Conservation (phyloP, 2,113 vertebrate genomes). For the Tonatia bakeri region DNA sequence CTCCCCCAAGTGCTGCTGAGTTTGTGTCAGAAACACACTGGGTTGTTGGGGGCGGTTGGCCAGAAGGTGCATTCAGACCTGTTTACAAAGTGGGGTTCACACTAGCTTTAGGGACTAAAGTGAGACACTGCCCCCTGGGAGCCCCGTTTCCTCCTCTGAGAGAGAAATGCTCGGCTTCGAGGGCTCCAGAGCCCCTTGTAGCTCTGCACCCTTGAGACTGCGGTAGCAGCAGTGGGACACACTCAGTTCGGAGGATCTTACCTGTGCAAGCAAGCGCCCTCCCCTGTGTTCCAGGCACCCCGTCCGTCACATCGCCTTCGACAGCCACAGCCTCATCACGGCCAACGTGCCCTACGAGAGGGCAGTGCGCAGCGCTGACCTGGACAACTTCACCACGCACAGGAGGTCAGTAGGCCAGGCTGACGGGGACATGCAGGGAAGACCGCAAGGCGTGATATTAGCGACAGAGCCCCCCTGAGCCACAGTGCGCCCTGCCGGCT, state of each 20-base stretch:
- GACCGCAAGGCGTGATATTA: rapidly evolving
- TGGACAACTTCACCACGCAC: slow-evolving; percentile 90
- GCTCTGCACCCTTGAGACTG: neutral
- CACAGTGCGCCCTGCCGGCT: rapidly evolving
- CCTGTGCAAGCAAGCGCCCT: neutral
- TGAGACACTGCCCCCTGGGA: neutral
- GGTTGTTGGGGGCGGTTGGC: rapidly evolving
- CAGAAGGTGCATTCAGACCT: too few species aligned
- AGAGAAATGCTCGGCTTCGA: neutral
- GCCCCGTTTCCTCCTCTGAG: neutral
- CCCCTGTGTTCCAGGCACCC: slow-evolving; percentile 86
- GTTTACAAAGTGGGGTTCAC: neutral
- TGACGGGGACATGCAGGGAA: rapidly evolving
- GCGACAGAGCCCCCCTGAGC: rapidly evolving
- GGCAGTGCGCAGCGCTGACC: slow-evolving; percentile 86
- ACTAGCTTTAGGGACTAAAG: neutral
- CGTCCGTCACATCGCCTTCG: slow-evolving; percentile 88
- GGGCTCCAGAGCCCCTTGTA: too few species aligned
- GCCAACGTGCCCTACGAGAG: slow-evolving; percentile 94
- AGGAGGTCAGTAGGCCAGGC: slow-evolving; percentile 83
- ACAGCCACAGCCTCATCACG: slow-evolving; percentile 89
- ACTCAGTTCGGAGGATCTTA: rapidly evolving
- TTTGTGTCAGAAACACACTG: neutral
- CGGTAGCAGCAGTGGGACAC: rapidly evolving
- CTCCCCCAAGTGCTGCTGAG: rapidly evolving